Conservation (phyloP, 2,888 invertebrate genomes). For the Acrocyrtus sp. region DNA sequence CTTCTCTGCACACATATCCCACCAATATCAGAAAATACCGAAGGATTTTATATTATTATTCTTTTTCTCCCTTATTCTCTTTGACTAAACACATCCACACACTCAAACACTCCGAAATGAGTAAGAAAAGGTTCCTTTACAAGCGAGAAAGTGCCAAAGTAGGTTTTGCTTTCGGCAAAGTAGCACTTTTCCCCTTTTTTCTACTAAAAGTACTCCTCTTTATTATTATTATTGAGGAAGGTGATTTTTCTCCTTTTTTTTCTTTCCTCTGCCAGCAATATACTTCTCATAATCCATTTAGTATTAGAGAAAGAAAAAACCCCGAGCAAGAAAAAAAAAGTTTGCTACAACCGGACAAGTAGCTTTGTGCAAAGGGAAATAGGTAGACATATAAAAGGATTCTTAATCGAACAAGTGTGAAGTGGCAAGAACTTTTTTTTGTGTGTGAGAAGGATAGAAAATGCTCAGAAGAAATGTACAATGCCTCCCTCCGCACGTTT, state of each 20-base stretch:
- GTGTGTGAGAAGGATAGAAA: background rate
- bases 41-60: conserved; percentile 30
- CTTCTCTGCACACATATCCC: no score
- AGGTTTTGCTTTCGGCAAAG: conserved; percentile 10
- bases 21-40: conserved; percentile 15
- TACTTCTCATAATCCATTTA: conserved; percentile 42
- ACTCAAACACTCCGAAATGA: no score
- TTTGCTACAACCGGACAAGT: no score
- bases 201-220: background rate
- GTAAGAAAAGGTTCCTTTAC: no score
- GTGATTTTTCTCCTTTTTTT: conserved; percentile 23
- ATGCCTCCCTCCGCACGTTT: no score
- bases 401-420: conserved; percentile 48
- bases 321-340: background rate
- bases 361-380: no score
- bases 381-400: conserved; percentile 19
- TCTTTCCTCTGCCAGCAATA: no score
- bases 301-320: conserved; percentile 3
- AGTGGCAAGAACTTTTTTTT: conserved; percentile 39
- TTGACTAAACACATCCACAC: no score
- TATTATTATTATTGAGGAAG: conserved; percentile 7
- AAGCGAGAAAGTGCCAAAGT: no score
- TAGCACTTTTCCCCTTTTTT: no score
- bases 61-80: conserved; percentile 12
- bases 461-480: no score